Evolutionary conservation across 2,888 invertebrate genomes (phyloP).

Genomic region (Drosophila monieri): DNA sequence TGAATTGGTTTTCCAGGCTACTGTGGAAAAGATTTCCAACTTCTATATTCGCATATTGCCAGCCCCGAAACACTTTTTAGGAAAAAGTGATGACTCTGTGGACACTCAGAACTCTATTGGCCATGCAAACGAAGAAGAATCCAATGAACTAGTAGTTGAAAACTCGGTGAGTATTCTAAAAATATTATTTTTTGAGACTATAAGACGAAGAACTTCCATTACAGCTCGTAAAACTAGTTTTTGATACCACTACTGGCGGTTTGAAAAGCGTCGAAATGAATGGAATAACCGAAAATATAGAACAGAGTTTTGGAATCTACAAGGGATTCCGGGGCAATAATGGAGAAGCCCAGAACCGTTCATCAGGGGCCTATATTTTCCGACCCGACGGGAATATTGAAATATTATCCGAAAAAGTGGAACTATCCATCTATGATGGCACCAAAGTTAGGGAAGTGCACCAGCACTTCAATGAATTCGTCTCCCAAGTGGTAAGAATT

Average conservation of each 20-base stretch:
- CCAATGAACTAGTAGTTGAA: slow-evolving; percentile 58
- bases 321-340: slow-evolving; percentile 88
- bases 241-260: slow-evolving; percentile 61
- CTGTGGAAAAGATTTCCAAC: slow-evolving; percentile 85
- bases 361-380: slow-evolving; percentile 97
- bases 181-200: not conserved
- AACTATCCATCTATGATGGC: slow-evolving; percentile 84
- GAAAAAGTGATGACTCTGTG: not conserved
- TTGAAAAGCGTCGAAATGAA: slow-evolving; percentile 73
- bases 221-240: slow-evolving; percentile 73
- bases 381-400: slow-evolving; percentile 86
- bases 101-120: not conserved
- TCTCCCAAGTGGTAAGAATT: slow-evolving; percentile 89
- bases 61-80: slow-evolving; percentile 16
- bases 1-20: slow-evolving; percentile 89
- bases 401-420: slow-evolving; percentile 58
- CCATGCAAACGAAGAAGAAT: slow-evolving; percentile 1
- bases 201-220: slow-evolving; percentile 25
- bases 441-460: slow-evolving; percentile 88
- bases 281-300: slow-evolving; percentile 68
- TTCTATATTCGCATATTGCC: slow-evolving; percentile 81
- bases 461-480: slow-evolving; percentile 87
- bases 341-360: slow-evolving; percentile 85
- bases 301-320: slow-evolving; percentile 90
- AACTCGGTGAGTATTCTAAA: slow-evolving; percentile 67